These are phyloP conservation scores for Hydractinia symbiolongicarpus DNA, from an alignment of 30 jellyfish, hydroid and myxozoan species.

Conservation along the genomic window DNA sequence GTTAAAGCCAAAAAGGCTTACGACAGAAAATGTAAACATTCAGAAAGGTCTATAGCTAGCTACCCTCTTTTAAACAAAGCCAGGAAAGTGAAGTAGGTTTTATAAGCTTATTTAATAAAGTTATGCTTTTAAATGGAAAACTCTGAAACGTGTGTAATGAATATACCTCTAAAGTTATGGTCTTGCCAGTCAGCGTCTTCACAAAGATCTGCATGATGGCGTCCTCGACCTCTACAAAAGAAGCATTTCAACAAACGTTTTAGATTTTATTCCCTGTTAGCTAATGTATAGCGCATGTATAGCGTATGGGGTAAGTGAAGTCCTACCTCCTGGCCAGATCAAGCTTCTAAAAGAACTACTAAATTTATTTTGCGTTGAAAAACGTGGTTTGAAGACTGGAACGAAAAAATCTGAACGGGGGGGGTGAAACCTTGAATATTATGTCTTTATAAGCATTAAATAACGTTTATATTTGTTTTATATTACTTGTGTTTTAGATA, in stretches of 20 bases:
- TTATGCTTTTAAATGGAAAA: too few species aligned
- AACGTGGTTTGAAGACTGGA: constrained; percentile 8
- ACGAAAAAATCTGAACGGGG: background rate
- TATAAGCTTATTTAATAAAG: too few species aligned
- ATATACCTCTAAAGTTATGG: constrained; percentile 97
- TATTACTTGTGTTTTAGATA: too few species aligned
- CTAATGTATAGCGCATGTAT: background rate
- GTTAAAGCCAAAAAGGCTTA: too few species aligned
- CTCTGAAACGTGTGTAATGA: too few species aligned
- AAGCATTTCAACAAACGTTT: background rate
- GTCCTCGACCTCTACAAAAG: constrained; percentile 42
- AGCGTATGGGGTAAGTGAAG: background rate
- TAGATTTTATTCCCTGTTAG: background rate
- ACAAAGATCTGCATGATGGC: constrained; percentile 99
- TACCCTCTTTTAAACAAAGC: too few species aligned
- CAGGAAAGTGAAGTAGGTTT: too few species aligned
- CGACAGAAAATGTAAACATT: too few species aligned
- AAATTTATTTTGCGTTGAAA: background rate
- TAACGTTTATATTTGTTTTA: too few species aligned
- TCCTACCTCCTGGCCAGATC: constrained; percentile 4
- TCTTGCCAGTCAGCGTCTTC: constrained; percentile 98
- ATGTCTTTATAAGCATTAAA: too few species aligned
- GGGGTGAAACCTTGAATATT: too few species aligned
- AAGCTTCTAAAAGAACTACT: background rate
- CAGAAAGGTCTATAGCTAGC: too few species aligned